Evolutionary conservation across 2,797 vertebrate species (phyloP).

Genomic region (Pitangus sulphuratus): DNA sequence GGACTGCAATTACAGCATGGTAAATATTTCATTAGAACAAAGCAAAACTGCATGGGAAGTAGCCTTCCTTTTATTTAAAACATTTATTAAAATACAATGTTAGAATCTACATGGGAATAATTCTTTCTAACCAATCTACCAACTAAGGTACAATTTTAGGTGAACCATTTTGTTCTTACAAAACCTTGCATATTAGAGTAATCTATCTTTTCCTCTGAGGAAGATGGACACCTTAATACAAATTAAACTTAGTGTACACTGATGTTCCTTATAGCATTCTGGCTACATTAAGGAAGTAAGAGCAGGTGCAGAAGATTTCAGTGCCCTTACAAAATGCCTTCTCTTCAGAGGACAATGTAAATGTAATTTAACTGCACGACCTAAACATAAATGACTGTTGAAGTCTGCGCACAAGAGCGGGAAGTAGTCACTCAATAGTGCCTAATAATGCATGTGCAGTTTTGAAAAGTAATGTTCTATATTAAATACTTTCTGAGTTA

Average conservation of each 20-base stretch:
- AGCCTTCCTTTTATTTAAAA: constrained; percentile 68
- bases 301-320: background rate
- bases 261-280: background rate
- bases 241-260: background rate
- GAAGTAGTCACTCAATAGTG: background rate
- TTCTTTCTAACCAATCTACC: constrained; percentile 26
- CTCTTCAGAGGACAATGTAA: background rate
- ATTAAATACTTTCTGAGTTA: background rate
- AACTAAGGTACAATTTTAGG: constrained; percentile 14
- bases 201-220: constrained; percentile 9
- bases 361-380: background rate
- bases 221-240: background rate
- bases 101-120: constrained; percentile 60
- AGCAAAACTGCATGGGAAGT: constrained; percentile 64
- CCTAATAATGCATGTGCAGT: background rate
- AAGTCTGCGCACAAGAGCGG: background rate
- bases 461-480: background rate
- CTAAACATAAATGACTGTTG: background rate
- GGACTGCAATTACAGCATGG: constrained; percentile 63
- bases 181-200: constrained; percentile 34
- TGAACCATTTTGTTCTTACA: background rate
- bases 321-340: background rate
- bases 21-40: constrained; percentile 74
- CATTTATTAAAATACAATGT: constrained; percentile 67
- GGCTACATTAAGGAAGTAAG: background rate